A percentile compares a stretch with the other conserved stretches of the same genome.
Conservation (phyloP, 2,888 invertebrate species). For the Harpalus rubripes region DNA sequence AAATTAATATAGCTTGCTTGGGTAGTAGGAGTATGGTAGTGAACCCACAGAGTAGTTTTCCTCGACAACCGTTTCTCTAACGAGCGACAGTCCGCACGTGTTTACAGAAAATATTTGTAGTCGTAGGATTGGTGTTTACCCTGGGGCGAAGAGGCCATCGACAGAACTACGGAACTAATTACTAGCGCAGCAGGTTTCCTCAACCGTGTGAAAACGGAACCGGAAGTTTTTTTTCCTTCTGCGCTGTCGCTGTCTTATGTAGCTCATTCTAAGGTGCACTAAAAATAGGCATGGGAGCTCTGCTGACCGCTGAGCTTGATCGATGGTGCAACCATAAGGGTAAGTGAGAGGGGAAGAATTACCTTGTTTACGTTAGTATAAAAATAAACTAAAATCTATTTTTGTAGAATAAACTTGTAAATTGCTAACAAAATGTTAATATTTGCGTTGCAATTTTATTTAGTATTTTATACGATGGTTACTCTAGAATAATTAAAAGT, state of each 20-base stretch:
- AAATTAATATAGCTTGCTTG: not conserved
- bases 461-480: too few species aligned
- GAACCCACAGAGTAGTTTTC: not conserved
- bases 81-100: constrained; percentile 33
- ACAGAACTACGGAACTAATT: constrained; percentile 58
- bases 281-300: constrained; percentile 4
- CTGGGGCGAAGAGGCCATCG: constrained; percentile 43
- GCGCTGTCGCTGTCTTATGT: constrained; percentile 7
- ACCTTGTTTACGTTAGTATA: too few species aligned
- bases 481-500: too few species aligned
- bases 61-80: not conserved
- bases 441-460: too few species aligned
- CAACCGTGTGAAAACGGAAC: constrained; percentile 41
- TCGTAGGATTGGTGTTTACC: constrained; percentile 52
- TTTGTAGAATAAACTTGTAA: too few species aligned
- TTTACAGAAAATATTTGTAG: constrained; percentile 58
- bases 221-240: constrained; percentile 34
- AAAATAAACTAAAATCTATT: too few species aligned
- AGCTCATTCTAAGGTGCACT: not conserved
- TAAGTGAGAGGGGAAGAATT: too few species aligned
- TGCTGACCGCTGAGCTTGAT: too few species aligned
- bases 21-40: not conserved
- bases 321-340: too few species aligned
- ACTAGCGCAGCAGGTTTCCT: constrained; percentile 29
- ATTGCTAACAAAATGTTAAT: too few species aligned